These are phyloP conservation scores for Papilio protenor DNA, from an alignment of 2,888 invertebrate species.

Conservation along the genomic window DNA sequence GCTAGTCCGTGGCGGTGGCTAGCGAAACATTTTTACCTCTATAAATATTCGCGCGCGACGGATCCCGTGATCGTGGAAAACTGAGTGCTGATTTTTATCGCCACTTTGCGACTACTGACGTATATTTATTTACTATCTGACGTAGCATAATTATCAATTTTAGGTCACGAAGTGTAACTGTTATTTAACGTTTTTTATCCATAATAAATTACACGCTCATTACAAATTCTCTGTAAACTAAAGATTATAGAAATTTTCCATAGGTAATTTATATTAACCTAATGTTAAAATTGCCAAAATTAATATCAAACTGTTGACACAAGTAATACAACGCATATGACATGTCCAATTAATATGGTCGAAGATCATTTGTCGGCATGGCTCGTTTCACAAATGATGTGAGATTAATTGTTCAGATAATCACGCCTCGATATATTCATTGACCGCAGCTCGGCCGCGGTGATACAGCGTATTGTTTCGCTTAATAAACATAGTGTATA, in stretches of 20 bases:
- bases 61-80: slow-evolving; percentile 34
- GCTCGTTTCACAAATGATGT: slow-evolving; percentile 17
- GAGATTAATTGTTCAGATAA: slow-evolving; percentile 30
- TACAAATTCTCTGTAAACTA: neutral
- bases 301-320: neutral
- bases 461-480: neutral
- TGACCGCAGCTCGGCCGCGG: neutral
- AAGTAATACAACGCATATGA: neutral
- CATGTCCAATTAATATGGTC: neutral
- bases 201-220: neutral
- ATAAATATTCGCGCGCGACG: slow-evolving; percentile 34
- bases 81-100: slow-evolving; percentile 24
- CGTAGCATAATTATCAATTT: neutral
- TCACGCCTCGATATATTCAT: slow-evolving; percentile 23
- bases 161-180: neutral
- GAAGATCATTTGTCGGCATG: slow-evolving; percentile 11
- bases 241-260: too few relatives aligned
- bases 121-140: slow-evolving; percentile 6
- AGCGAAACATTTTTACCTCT: slow-evolving; percentile 32
- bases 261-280: neutral
- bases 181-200: neutral
- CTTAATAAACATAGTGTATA: neutral
- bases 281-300: neutral
- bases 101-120: slow-evolving; percentile 5
- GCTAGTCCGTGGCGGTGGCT: neutral